phyloP scores from a whole-genome alignment of 2,797 vertebrate species.

The Peromyscus aztecus region DNA sequence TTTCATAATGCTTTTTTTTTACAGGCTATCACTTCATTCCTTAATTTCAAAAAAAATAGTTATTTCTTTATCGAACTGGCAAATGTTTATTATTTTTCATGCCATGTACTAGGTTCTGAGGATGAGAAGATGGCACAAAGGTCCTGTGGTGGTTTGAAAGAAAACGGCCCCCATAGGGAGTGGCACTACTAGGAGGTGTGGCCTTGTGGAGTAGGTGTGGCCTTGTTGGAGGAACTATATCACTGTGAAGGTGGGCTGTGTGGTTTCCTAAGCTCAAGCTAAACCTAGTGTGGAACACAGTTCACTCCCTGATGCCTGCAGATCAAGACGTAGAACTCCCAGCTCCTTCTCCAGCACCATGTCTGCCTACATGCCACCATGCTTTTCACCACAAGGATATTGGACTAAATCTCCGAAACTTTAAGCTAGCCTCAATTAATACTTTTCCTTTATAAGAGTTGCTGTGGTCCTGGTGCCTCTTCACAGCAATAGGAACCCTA shows the following conservation, averaged over 20 bases:
- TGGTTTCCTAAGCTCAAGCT: not conserved
- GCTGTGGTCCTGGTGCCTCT: not conserved
- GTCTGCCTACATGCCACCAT: not conserved
- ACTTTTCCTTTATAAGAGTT: not conserved
- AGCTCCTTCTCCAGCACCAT: not conserved
- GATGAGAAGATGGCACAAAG: not conserved
- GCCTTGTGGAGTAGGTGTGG: not conserved
- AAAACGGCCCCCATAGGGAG: not conserved
- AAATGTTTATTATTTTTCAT: not conserved
- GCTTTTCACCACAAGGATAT: not conserved
- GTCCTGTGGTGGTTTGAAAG: not conserved
- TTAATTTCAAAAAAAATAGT: not conserved
- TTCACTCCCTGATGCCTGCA: not conserved
- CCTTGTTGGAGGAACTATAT: not conserved
- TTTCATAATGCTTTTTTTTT: constrained; percentile 4
- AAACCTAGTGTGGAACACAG: not conserved
- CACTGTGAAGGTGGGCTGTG: not conserved
- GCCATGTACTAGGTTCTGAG: not conserved
- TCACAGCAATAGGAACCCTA: not conserved
- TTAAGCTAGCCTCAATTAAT: not conserved
- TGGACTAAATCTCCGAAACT: not conserved
- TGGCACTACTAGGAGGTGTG: not conserved
- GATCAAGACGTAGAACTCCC: not conserved
- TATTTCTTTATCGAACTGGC: not conserved
- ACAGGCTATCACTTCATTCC: not conserved